Evolutionary conservation across 2,113 vertebrate genomes (phyloP).

Genomic region (Chamaetylas fuelleborni): DNA sequence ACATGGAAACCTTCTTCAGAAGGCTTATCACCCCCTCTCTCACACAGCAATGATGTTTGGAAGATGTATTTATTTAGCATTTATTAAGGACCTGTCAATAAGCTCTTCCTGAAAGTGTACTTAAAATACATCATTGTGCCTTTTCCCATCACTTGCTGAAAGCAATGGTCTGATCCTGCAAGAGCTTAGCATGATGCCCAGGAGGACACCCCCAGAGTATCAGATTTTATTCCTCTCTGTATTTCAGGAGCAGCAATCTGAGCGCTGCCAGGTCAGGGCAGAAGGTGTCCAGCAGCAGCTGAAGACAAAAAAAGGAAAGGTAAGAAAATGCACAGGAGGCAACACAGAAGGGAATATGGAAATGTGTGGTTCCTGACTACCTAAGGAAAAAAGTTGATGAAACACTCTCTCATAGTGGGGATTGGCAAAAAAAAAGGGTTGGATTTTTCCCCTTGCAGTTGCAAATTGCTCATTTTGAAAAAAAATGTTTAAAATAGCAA

Average conservation of each 20-base stretch:
- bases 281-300: not conserved
- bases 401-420: fast-evolving
- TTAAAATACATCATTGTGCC: not conserved
- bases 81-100: not conserved
- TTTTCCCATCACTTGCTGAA: not conserved
- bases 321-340: not conserved
- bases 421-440: not conserved
- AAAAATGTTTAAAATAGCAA: not conserved
- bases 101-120: not conserved
- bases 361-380: not conserved
- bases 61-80: not conserved
- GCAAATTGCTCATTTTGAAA: not conserved
- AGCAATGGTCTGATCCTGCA: not conserved
- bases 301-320: not conserved
- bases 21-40: not conserved
- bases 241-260: not conserved
- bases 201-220: not conserved
- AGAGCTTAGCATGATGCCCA: not conserved
- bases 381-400: not conserved
- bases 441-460: not conserved
- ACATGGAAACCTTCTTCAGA: not conserved
- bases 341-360: not conserved
- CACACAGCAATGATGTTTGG: fast-evolving
- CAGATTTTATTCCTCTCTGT: not conserved
- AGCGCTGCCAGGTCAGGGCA: not conserved